phyloP scores from a whole-genome alignment of 2,113 vertebrate genomes.

The Manacus vitellinus region DNA sequence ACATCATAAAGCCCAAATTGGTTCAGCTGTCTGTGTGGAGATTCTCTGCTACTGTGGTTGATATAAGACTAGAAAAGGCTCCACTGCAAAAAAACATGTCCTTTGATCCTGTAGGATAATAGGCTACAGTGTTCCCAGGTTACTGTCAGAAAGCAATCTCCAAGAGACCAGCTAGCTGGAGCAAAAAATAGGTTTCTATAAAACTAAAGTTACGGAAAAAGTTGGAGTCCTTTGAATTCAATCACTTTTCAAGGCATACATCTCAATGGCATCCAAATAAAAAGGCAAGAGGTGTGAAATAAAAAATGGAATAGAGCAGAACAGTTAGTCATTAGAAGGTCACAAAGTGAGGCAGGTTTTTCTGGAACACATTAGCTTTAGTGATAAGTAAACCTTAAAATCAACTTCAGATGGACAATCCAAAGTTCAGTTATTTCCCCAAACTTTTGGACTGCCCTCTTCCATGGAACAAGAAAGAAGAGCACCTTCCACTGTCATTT shows the following conservation, averaged over 20 bases:
- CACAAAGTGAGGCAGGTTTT: neutral
- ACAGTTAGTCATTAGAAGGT: slow-evolving; percentile 12
- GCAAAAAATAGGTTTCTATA: slow-evolving; percentile 45
- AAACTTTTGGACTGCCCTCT: neutral
- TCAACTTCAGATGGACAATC: neutral
- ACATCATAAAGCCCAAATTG: neutral
- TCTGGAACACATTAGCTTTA: slow-evolving; percentile 17
- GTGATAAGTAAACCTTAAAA: neutral
- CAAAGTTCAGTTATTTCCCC: neutral
- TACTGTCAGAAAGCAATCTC: slow-evolving; percentile 47
- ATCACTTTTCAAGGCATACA: neutral
- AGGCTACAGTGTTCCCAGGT: neutral
- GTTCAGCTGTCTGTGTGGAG: neutral
- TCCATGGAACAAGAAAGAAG: neutral
- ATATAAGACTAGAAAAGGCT: neutral
- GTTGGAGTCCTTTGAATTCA: slow-evolving; percentile 20
- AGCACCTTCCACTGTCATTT: neutral
- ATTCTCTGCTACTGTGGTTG: neutral
- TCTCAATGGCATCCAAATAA: slow-evolving; percentile 9
- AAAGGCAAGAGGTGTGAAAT: slow-evolving; percentile 36
- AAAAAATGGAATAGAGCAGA: slow-evolving; percentile 27
- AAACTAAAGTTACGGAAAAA: slow-evolving; percentile 15
- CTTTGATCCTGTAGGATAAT: slow-evolving; percentile 52
- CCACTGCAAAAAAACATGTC: neutral
- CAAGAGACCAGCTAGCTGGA: slow-evolving; percentile 17